Evolutionary conservation across 2,888 invertebrate genomes (phyloP), one percentile per base, ranked within the genome.

Genomic region (Caenorhabditis doughertyi): DNA sequence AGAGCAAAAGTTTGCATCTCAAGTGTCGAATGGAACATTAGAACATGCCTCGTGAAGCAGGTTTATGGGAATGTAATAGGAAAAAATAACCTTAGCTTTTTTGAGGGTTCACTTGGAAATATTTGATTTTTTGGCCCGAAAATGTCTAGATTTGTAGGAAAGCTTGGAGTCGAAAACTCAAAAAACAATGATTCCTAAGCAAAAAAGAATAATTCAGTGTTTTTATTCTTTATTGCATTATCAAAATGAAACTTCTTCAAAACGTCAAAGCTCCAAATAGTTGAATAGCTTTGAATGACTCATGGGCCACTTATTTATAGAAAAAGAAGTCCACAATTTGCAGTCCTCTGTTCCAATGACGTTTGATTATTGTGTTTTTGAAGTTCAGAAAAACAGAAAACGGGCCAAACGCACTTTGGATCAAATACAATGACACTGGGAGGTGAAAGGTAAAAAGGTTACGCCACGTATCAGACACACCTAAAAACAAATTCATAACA

Each of bases 401-500:
- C n/a, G n/a, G 51, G n/a, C 25, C 7, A 51, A 55, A 39, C 35
- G 51, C 18, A 47, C 70, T 56, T 42, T 68, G 9, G 16, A 23
- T 5, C 32, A 11, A 13, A 9, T 18, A 56, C 56, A 70, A 23
- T 51, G 42, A 68, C 39, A 27, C 25, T 35, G 55, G 42, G 29
- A 39, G 55, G 68, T 25, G 27, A 39, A 13, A 25, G 44, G 23
- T 35, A 5, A 35, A 42, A 25, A 72, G 42, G 71, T 25, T 13
- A 44, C 39, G 53, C 27, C 23, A 44, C 39, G 53, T 53, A 27
- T 62, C 35, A 53, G 42, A 29, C 64, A n/a, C 49, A 13, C 32
- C 56, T 56, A 29, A 70, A 77, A 77, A 62, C 77, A 70, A 60
- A 77, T 77, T 70, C 77, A 77, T 77, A 77, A 68, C 39, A 77